Percentiles rank a stretch among this genome's conserved stretches.
Conservation (phyloP, 2,797 vertebrate species). For the Eulemur rubriventer region DNA sequence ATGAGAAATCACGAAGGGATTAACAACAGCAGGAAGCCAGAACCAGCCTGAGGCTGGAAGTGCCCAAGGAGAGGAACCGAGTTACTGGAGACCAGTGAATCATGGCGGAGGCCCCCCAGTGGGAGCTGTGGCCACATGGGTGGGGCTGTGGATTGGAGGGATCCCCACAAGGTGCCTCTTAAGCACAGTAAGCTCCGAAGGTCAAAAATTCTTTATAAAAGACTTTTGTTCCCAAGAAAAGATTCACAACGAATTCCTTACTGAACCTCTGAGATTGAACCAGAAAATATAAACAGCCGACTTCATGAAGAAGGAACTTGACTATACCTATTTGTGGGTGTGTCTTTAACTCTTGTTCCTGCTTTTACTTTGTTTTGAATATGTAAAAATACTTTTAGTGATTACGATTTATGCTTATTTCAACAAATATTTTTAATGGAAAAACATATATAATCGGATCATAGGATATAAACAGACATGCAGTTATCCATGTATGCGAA, state of each 20-base stretch:
- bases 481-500: background rate
- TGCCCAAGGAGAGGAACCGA: background rate
- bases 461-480: background rate
- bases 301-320: background rate
- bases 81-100: background rate
- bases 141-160: background rate
- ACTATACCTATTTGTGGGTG: background rate
- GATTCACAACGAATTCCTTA: background rate
- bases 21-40: background rate
- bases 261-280: background rate
- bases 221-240: background rate
- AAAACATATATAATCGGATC: background rate
- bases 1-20: background rate
- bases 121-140: background rate
- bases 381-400: background rate
- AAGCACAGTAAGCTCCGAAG: background rate
- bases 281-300: background rate
- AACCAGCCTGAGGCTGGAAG: background rate
- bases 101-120: background rate
- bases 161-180: background rate
- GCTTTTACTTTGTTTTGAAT: constrained; percentile 11
- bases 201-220: background rate
- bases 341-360: background rate
- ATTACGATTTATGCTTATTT: background rate
- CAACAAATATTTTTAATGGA: constrained; percentile 20